These are phyloP conservation scores for Ips typographus DNA, from an alignment of 1,140 invertebrate genomes.

Conservation along the genomic window DNA sequence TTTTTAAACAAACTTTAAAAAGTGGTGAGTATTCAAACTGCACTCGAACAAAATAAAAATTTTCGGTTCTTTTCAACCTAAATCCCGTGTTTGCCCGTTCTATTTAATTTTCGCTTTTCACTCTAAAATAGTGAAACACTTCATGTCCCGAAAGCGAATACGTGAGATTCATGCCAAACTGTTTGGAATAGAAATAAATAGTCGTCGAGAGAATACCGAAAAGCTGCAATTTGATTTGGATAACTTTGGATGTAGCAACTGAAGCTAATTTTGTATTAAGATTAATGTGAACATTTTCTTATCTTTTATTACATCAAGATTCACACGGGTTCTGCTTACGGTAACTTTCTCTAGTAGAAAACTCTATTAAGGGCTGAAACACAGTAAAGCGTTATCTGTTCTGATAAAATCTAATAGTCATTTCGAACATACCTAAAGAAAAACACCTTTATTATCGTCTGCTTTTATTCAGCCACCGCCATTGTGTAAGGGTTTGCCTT, in stretches of 20 bases:
- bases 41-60: background rate
- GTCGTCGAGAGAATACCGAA: constrained; percentile 7
- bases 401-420: too few relatives aligned
- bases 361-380: too few relatives aligned
- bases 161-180: constrained; percentile 10
- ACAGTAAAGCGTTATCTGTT: too few relatives aligned
- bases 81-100: constrained; percentile 12
- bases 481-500: too few relatives aligned
- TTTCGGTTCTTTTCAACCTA: background rate
- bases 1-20: background rate
- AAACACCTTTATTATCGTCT: too few relatives aligned
- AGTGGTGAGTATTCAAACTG: background rate
- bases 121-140: constrained; percentile 12
- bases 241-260: background rate
- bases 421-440: too few relatives aligned
- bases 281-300: too few relatives aligned
- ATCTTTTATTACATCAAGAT: too few relatives aligned
- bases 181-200: constrained; percentile 10
- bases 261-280: too few relatives aligned
- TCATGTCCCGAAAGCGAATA: constrained; percentile 11
- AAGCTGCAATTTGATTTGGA: constrained; percentile 5
- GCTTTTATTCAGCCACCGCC: too few relatives aligned
- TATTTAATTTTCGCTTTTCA: constrained; percentile 15
- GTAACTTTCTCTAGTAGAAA: too few relatives aligned
- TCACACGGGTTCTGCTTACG: too few relatives aligned